Evolutionary conservation across 2,888 invertebrate species (phyloP), one percentile per base, ranked within the genome.

Genomic region (Homarus gammarus): DNA sequence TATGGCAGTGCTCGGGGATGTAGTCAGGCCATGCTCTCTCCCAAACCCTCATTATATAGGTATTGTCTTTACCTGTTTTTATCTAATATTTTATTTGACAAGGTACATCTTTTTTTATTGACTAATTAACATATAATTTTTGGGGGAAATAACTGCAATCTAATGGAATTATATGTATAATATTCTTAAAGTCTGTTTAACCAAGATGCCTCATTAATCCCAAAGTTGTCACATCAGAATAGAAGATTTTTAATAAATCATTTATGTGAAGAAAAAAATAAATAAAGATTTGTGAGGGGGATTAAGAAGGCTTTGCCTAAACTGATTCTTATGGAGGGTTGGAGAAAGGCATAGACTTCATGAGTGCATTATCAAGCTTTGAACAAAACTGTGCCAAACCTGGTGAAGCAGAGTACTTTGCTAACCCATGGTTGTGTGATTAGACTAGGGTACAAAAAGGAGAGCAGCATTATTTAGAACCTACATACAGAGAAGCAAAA

Each of bases 361-460:
- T 77, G 77, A 56, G 88, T 88, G 88, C 88, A 88, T 88, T 88
- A 88, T 88, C 83, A 88, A 88, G 88, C 88, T 51, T 88, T 88
- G 88, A 88, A 88, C 88, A 88, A 88, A 88, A 88, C 88, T 88
- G 88, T 88, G 88, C 88, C 88, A 88, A 88, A 88, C 88, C 88
- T 88, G 88, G 75, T 88, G 88, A 88, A 88, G 88, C 88, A 83
- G 88, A 88, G 88, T 83, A 88, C 88, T 88, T 88, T 88, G 88
- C 88, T 88, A 88, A 88, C 88, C 88, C 88, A 88, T 88, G 88
- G 88, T 83, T 88, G 88, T 88, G 88, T 88, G 88, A 88, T 83
- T 83, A 88, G 88, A 88, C 88, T 88, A 88, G 77, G 88, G 77
- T 83, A 75, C 75, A 75, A 88, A 88, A 84, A 83, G 88, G 78